Evolutionary conservation across 2,797 vertebrate genomes (phyloP).

Genomic region (Pygocentrus nattereri): DNA sequence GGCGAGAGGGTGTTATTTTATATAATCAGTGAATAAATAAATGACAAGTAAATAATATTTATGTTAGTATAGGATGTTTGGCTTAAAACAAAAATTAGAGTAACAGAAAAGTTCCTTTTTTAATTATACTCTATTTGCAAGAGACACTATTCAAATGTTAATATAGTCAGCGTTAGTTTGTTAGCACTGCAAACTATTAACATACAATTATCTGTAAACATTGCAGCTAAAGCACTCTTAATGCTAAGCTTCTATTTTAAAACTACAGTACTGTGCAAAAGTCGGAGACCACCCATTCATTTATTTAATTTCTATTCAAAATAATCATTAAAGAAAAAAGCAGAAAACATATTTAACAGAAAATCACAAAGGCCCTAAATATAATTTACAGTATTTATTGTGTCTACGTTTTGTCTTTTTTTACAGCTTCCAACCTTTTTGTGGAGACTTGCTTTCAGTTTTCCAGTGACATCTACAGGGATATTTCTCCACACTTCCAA

Average conservation of each 20-base stretch:
- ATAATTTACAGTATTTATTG: too few relatives aligned
- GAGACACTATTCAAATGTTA: slow-evolving; percentile 40
- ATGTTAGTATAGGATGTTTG: not conserved
- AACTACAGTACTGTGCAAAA: not conserved
- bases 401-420: too few relatives aligned
- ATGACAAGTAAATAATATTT: not conserved
- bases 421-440: too few relatives aligned
- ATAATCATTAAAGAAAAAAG: too few relatives aligned
- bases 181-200: slow-evolving; percentile 48
- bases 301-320: too few relatives aligned
- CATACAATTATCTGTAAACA: slow-evolving; percentile 42
- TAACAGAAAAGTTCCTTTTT: not conserved
- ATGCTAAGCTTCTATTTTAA: slow-evolving; percentile 5
- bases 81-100: slow-evolving; percentile 18
- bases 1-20: not conserved
- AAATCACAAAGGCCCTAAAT: too few relatives aligned
- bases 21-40: not conserved
- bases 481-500: too few relatives aligned
- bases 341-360: too few relatives aligned
- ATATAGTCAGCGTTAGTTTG: slow-evolving; percentile 50
- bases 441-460: too few relatives aligned
- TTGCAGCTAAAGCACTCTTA: slow-evolving; percentile 26
- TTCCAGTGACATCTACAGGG: too few relatives aligned
- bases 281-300: too few relatives aligned
- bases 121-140: slow-evolving; percentile 21